Evolutionary conservation across 2,888 invertebrate species (phyloP), one percentile per base, ranked within the genome.

Genomic region (Lypha dubia): DNA sequence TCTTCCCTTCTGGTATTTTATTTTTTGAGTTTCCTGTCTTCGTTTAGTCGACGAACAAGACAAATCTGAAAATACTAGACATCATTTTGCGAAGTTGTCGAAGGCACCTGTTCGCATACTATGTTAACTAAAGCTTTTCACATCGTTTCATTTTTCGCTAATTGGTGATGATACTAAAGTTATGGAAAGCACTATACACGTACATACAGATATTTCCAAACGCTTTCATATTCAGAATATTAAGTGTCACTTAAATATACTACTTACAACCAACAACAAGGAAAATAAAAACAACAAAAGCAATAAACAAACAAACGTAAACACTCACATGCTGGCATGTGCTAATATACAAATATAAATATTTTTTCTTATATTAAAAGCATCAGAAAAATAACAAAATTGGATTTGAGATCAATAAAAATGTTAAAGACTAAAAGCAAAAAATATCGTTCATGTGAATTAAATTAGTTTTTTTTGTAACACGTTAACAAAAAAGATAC

Each of bases 221-320:
- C 56, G 28, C 56, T 81, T 76, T 56, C 62, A 63, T 81, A 58
- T 60, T 70, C 68, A 68, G 62, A 62, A 70, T 60, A 67, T 46
- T 63, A 63, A 81, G 75, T 70, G 70, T 71, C 81, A 71, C 75
- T 76, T 75, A 46, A 81, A 63, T 17, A 38, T 44, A 75, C 56
- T 44, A 75, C 56, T 41, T 62, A 63, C 38, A 35, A 41, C 13
- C 71, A 20, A 28, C 44, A 56, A 35, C 20, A 71, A 38, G 17
- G n/a, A 58, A 22, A 70, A 51, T 51, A 62, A 70, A 20, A 49
- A 74, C 17, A 44, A 49, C 46, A 62, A 35, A 15, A 56, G 46
- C 9, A 76, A 67, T 13, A 53, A 32, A 20, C 28, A 76, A 68
- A 53, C 41, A 51, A 79, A 70, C 28, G 7, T 20, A 38, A 60